Conservation (phyloP, 2,888 invertebrate genomes). For the Podabrus alpinus region DNA sequence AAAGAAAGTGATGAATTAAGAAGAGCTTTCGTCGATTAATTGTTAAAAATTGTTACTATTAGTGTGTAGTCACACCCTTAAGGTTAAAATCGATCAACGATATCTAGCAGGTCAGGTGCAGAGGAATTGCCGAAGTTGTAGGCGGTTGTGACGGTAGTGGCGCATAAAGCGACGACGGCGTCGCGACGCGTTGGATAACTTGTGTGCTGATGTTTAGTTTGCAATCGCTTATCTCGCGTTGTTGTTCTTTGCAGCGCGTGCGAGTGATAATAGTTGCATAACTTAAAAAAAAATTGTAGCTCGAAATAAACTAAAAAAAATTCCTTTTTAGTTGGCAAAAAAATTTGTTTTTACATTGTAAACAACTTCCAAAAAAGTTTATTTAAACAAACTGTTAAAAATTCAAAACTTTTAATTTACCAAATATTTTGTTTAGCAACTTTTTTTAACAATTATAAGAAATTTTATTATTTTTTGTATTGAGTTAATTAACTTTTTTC, state of each 20-base stretch:
- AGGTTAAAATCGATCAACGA: constrained; percentile 32
- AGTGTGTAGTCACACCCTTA: constrained; percentile 31
- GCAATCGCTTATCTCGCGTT: constrained; percentile 11
- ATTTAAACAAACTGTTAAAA: background rate
- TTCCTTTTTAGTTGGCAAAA: background rate
- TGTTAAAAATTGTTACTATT: constrained; percentile 4
- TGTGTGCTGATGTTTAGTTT: constrained; percentile 11
- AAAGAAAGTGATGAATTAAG: background rate
- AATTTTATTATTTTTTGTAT: background rate
- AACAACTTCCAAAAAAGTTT: background rate
- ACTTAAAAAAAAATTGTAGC: background rate
- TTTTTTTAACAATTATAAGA: background rate
- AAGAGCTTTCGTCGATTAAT: background rate
- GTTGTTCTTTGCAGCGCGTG: constrained; percentile 11
- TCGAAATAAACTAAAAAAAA: background rate
- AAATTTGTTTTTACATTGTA: background rate
- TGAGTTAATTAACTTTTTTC: too few relatives aligned
- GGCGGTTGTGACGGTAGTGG: constrained; percentile 30
- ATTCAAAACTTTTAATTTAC: background rate
- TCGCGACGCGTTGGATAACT: constrained; percentile 19
- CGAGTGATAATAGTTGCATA: background rate
- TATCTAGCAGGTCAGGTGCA: constrained; percentile 26
- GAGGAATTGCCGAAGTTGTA: constrained; percentile 31
- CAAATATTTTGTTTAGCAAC: background rate
- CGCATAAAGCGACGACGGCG: constrained; percentile 25